Base-by-base conservation (phyloP, 2,888 invertebrate genomes). In the Lottia scabra region DNA sequence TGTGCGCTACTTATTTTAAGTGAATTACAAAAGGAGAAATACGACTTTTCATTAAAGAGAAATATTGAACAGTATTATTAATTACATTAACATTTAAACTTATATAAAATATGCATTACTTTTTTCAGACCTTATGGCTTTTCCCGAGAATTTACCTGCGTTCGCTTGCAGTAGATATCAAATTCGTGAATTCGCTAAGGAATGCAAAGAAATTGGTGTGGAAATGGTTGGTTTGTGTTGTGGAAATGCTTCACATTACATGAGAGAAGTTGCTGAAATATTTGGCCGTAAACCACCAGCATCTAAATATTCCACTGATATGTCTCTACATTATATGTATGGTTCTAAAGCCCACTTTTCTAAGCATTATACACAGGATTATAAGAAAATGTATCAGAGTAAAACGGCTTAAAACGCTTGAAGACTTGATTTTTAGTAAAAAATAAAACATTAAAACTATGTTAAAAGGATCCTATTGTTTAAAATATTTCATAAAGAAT, bases 201-300 rank as follows among this genome's bases (percentile, higher is more conserved):
- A 83, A 65, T 79, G 81, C 26, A 78, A 80, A 67, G 80, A 81
- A 8, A 72, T 86, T 2, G 85, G 85, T 8, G 74, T 85, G 10
- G 80, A 85, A 71, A 85, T 87, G 72, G 75, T 87, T 0, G 87
- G 87, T 0, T 77, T 87, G 38, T 87, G 87, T 74, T 87, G 87
- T 71, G 87, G 87, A 15, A 83, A 84, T 72, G 75, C 81, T 1
- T 75, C 84, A 4, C 78, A 84, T 72, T 80, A 81, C 71, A 77
- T 81, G 62, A 75, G 87, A 38, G 80, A 82, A 8, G 74, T 87
- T 56, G 84, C 86, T 3, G 85, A 81, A 46, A 73, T 69, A 4
- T 80, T 84, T 19, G 87, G 85, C 0, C 79, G 84, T 23, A 73
- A 67, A 0, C 83, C 85, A 3, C 80, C 84, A 0, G 80, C 84